phyloP scores from a whole-genome alignment of 2,113 vertebrate genomes.

The Scomber scombrus region DNA sequence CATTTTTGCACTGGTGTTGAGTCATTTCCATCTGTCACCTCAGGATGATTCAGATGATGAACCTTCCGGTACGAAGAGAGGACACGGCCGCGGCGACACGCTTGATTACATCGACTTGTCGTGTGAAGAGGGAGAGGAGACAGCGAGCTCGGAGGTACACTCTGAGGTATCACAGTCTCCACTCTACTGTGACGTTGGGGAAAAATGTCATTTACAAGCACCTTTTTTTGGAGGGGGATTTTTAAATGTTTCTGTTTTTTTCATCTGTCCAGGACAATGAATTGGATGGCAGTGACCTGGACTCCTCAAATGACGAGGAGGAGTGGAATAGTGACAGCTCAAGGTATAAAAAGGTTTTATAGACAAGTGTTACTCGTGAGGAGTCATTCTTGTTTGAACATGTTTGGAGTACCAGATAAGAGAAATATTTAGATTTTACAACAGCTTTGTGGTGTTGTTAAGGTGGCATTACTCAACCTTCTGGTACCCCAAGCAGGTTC shows the following conservation, averaged over 20 bases:
- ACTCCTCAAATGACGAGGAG: conserved; percentile 90
- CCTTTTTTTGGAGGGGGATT: background rate
- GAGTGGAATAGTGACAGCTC: conserved; percentile 95
- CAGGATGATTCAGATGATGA: conserved; percentile 90
- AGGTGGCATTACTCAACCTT: background rate
- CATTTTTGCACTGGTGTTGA: conserved; percentile 36
- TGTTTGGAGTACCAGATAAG: conserved; percentile 11
- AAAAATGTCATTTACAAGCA: background rate
- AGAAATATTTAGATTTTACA: background rate
- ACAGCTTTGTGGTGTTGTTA: background rate
- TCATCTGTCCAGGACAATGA: conserved; percentile 87
- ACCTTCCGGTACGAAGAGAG: conserved; percentile 70
- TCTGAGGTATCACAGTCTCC: conserved; percentile 35
- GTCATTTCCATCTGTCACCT: conserved; percentile 21
- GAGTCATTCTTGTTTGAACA: conserved; percentile 13
- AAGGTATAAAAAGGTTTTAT: conserved; percentile 82
- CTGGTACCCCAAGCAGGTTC: conserved; percentile 25
- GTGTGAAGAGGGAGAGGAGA: conserved; percentile 91
- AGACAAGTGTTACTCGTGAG: background rate
- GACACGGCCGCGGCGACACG: conserved; percentile 79
- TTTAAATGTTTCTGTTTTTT: background rate
- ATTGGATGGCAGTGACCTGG: conserved; percentile 87
- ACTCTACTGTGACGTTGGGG: background rate
- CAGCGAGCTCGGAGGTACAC: conserved; percentile 84
- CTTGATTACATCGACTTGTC: conserved; percentile 85